Base-by-base conservation (phyloP, 2,113 vertebrate species). In the Poeciliopsis occidentalis region DNA sequence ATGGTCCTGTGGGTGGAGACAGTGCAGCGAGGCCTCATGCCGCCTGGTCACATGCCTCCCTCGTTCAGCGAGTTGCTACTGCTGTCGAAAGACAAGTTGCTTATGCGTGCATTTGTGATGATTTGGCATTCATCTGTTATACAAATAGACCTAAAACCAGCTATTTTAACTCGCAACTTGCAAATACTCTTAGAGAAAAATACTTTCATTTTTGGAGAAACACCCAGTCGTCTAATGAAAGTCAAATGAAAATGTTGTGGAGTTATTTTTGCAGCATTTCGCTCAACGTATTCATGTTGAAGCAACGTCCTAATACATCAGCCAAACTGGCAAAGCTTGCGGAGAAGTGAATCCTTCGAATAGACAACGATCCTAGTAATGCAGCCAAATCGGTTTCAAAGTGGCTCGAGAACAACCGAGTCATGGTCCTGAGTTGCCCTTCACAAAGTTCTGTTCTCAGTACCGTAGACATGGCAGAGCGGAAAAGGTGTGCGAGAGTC, bases 91-190 rank as follows among this genome's bases (percentile, higher is more conserved):
- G n/a, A 69, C 61, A 30, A 73, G 60, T 41, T 61, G 37, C 41
- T 34, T 15, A 41, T 78, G 65, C 27, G 29, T 34, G 51, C 63
- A 17, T 78, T 66, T 70, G 68, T 15, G 77, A 89, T 17, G 19
- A 47, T 47, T 47, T 47, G 44, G 13, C 44, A 47, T 47, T 47
- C 44, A 19, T 47, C 44, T 19, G 15, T 47, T 47, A 1, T 17
- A 7, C 4, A 47, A 47, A 37, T 11, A 37, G 10, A 11, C 32
- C 41, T 7, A 47, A 47, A 17, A 92, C 81, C 80, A 76, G 75
- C 90, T 92, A 91, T 92, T 94, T 94, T 76, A 41, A 4, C 12
- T 41, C 4, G 12, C 39, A 41, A 41, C 39, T 41, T 41, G 39
- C 12, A 41, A 41, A 41, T 4, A 4, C 13, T 4, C 39, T 12